phyloP scores from a whole-genome alignment of 2,113 vertebrate species.

The Urocolius indicus region DNA sequence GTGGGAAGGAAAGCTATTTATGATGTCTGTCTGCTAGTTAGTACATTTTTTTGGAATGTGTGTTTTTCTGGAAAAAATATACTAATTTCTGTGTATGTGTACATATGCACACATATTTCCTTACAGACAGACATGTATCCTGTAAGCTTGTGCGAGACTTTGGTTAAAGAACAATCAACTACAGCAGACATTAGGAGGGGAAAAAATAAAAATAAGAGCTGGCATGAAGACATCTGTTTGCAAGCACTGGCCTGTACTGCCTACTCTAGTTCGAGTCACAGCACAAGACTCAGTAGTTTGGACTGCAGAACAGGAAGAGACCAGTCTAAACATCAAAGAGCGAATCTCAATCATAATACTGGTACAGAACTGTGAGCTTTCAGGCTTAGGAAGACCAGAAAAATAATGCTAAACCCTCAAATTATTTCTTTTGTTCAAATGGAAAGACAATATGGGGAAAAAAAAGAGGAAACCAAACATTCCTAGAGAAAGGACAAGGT shows the following conservation, averaged over 20 bases:
- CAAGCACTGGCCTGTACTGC: neutral
- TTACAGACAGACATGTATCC: neutral
- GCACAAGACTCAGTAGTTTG: neutral
- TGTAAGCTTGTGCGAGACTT: neutral
- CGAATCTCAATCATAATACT: neutral
- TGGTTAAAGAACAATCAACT: neutral
- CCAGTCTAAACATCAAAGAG: neutral
- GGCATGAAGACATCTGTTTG: neutral
- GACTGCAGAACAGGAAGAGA: slow-evolving; percentile 13
- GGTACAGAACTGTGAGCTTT: neutral
- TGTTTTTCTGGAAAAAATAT: neutral
- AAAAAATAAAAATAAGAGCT: neutral
- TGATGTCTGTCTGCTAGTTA: neutral
- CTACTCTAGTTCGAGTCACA: neutral
- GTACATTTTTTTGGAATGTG: neutral
- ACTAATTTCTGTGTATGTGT: neutral
- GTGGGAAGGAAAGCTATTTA: neutral
- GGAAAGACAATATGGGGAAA: neutral
- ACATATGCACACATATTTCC: neutral
- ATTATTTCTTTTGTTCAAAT: neutral
- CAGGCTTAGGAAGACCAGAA: neutral
- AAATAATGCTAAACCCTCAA: neutral
- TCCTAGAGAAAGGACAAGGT: neutral
- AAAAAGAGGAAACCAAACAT: neutral
- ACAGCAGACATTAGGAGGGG: neutral